Evolutionary conservation across 2,797 vertebrate genomes (phyloP), one percentile per base, ranked within the genome.

Genomic region (Periparus ater): DNA sequence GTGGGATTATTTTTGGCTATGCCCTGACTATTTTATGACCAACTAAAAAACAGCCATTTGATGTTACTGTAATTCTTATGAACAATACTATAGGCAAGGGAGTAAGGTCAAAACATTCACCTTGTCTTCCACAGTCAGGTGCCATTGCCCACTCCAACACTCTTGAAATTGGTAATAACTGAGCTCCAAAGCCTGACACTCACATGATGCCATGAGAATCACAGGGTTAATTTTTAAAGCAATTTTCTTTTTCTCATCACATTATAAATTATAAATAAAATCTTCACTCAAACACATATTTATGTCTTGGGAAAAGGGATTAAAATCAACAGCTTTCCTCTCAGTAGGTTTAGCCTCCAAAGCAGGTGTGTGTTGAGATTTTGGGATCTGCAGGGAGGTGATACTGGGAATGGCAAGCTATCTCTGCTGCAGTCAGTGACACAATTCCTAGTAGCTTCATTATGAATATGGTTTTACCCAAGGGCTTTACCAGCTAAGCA

Each of bases 401-500:
- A 40, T 36, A 29, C 13, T 44, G 50, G 63, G 30, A 85, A 86
- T 30, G 54, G 30, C 34, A 76, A 44, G 26, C 12, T 63, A 60
- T 27, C 30, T 91, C 38, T 86, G 63, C 58, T 70, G 10, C 29
- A 50, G 34, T 38, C 51, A 75, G 53, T 54, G 57, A 34, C 74
- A 76, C 22, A 40, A 36, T 36, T 94, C 68, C 40, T n/a, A 54
- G 48, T 13, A 47, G 16, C 55, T 84, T 88, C 73, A 54, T 75
- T 65, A 26, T 48, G 51, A 78, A 81, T 51, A 57, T 26, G 55
- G 34, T 76, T 96, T 91, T 78, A 92, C 71, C 9, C 79, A 81
- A 74, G 71, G 60, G 60, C 34, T 94, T 96, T 94, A 74, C 42
- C 36, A 81, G 60, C n/a, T 60, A 82, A 82, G 27, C 68, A 90